Conservation (phyloP, 2,113 vertebrate genomes). For the Hemiprocne comata region DNA sequence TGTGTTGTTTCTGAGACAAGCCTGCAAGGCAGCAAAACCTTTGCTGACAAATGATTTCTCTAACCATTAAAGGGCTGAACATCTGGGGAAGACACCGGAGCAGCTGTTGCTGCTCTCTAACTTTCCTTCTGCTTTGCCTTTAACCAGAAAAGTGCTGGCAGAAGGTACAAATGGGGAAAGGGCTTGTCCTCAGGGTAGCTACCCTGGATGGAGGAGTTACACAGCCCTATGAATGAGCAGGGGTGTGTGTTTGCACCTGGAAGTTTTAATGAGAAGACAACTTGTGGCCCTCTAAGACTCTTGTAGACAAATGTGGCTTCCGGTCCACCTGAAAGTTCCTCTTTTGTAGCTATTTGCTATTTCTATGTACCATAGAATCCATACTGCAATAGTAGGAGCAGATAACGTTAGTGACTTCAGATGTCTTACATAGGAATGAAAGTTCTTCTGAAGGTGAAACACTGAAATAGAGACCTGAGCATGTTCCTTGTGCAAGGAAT, state of each 20-base stretch:
- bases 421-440: not conserved
- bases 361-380: not conserved
- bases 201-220: not conserved
- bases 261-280: not conserved
- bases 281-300: not conserved
- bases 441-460: not conserved
- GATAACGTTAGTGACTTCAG: not conserved
- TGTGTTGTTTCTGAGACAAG: conserved; percentile 20
- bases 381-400: not conserved
- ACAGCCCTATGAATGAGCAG: not conserved
- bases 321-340: not conserved
- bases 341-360: not conserved
- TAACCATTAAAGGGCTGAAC: conserved; percentile 52
- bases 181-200: not conserved
- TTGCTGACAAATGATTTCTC: conserved; percentile 67
- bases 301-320: not conserved
- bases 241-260: not conserved
- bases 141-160: conserved; percentile 44
- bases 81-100: conserved; percentile 65
- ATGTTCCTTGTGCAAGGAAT: not conserved
- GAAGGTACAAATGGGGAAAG: not conserved
- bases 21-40: conserved; percentile 61
- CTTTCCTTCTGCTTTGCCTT: conserved; percentile 44
- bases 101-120: conserved; percentile 65
- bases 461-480: not conserved